Evolutionary conservation across 2,113 vertebrate species (phyloP).

Genomic region (Hystrix brachyura): DNA sequence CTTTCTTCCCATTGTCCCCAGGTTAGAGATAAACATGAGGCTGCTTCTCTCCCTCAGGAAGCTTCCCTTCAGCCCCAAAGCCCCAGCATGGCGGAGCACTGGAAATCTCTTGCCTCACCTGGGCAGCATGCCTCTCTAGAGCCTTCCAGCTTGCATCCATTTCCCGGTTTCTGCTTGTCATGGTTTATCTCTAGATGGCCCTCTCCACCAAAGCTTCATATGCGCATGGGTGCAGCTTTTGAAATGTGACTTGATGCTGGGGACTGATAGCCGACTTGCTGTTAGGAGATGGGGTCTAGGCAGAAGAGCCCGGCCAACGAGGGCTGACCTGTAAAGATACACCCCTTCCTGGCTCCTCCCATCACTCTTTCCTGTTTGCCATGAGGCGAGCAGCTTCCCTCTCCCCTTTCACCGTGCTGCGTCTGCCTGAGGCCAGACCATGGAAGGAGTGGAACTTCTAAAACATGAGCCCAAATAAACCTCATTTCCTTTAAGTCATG

Average conservation of each 20-base stretch:
- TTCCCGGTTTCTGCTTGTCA: not conserved
- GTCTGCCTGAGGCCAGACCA: not conserved
- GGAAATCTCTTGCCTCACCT: not conserved
- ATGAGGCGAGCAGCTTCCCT: not conserved
- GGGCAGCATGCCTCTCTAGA: not conserved
- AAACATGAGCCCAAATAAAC: not conserved
- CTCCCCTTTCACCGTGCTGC: not conserved
- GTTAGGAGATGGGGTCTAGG: not conserved
- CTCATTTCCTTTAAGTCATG: not conserved
- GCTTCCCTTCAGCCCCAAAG: not conserved
- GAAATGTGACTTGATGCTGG: not conserved
- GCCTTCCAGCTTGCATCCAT: not conserved
- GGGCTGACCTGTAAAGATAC: not conserved
- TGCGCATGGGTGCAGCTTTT: not conserved
- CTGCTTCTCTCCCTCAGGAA: not conserved
- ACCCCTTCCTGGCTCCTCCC: not conserved
- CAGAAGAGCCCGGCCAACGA: not conserved
- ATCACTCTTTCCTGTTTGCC: not conserved
- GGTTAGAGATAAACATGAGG: not conserved
- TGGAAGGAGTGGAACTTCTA: not conserved
- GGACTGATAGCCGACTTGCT: not conserved
- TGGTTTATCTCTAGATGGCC: not conserved
- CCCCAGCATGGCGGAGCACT: not conserved
- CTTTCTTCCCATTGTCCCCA: not conserved
- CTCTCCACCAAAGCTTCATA: not conserved